phyloP scores from a whole-genome alignment of 2,888 invertebrate genomes.

The Lasiommata megera region DNA sequence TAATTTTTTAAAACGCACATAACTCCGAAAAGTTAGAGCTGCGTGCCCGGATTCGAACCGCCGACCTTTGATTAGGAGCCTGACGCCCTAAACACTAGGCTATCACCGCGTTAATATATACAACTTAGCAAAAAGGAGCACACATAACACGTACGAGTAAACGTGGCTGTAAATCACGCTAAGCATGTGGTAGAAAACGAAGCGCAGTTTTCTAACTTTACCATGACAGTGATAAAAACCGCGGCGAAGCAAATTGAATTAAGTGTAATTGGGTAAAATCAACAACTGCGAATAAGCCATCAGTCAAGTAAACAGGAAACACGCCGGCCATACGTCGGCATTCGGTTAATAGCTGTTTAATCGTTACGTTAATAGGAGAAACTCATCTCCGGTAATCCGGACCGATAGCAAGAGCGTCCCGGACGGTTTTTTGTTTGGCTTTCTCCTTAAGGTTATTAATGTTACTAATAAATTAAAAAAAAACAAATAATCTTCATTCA shows the following conservation, averaged over 20 bases:
- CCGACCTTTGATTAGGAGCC: too few relatives aligned
- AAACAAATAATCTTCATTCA: too few relatives aligned
- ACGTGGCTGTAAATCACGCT: background rate
- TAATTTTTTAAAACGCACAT: too few relatives aligned
- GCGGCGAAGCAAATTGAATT: conserved; percentile 24
- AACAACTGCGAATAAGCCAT: conserved; percentile 28
- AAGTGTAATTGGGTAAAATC: conserved; percentile 29
- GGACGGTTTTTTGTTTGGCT: conserved; percentile 41
- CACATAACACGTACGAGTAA: background rate
- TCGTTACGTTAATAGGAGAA: conserved; percentile 70
- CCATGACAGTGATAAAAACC: conserved; percentile 18
- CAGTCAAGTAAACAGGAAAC: conserved; percentile 57
- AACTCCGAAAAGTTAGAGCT: too few relatives aligned
- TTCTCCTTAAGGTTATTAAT: conserved; percentile 39
- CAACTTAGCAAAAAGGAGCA: background rate
- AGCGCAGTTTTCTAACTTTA: conserved; percentile 2
- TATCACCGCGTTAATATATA: too few relatives aligned
- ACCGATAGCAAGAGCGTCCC: conserved; percentile 36
- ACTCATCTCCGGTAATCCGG: conserved; percentile 48
- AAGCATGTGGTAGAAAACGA: conserved; percentile 2
- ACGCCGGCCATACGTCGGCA: conserved; percentile 45
- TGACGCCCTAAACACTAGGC: too few relatives aligned
- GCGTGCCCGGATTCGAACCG: too few relatives aligned
- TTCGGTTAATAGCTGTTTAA: conserved; percentile 65
- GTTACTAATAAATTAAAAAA: too few relatives aligned